These are phyloP conservation scores for Sebastes wilsoni DNA, from an alignment of 2,797 vertebrate species.

Conservation along the genomic window DNA sequence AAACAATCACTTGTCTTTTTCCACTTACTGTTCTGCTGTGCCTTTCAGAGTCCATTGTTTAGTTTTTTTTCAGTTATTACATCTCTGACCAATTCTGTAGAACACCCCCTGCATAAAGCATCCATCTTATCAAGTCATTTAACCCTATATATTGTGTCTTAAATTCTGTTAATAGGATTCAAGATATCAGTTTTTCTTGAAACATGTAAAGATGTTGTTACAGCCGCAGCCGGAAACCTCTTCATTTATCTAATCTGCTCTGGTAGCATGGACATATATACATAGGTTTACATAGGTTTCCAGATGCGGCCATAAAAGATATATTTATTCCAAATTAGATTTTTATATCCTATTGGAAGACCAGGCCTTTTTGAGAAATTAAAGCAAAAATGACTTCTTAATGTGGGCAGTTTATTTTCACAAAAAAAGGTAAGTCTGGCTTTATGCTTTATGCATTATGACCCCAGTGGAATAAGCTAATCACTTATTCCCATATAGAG, in stretches of 20 bases:
- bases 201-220: background rate
- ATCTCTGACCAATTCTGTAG: background rate
- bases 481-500: background rate
- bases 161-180: background rate
- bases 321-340: background rate
- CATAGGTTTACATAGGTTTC: no score
- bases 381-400: slow-evolving; percentile 44
- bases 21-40: slow-evolving; percentile 6
- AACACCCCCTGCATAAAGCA: background rate
- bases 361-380: background rate
- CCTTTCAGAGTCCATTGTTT: background rate
- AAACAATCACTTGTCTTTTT: background rate
- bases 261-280: no score
- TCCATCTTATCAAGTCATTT: slow-evolving; percentile 52
- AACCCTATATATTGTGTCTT: background rate
- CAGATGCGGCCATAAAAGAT: no score
- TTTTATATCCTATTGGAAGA: background rate
- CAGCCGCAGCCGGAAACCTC: no score
- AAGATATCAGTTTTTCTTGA: background rate
- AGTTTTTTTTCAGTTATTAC: background rate
- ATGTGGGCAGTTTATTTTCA: slow-evolving; percentile 6
- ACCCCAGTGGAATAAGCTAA: background rate
- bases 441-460: slow-evolving; percentile 32
- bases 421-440: background rate
- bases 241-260: no score